Percentiles rank a stretch among this genome's conserved stretches.
phyloP scores from a whole-genome alignment of 2,113 vertebrate genomes.

The Notechis scutatus region DNA sequence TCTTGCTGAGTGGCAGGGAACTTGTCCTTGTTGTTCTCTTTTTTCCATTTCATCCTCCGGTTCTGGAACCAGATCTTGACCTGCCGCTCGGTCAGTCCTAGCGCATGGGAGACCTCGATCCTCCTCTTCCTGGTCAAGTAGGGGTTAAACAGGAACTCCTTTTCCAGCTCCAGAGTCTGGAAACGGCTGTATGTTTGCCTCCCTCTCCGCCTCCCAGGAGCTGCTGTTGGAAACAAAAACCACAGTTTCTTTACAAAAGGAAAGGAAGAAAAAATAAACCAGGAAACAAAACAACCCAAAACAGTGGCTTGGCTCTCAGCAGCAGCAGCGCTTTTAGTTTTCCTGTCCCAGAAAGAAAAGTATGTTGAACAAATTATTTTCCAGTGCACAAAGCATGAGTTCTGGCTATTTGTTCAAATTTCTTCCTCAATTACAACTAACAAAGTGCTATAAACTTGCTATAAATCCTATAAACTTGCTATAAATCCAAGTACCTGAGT shows the following conservation, averaged over 20 bases:
- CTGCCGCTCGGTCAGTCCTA: slow-evolving; percentile 82
- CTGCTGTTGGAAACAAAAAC: slow-evolving; percentile 73
- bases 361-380: neutral
- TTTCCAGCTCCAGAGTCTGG: slow-evolving; percentile 83
- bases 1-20: slow-evolving; percentile 78
- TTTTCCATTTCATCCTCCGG: slow-evolving; percentile 69
- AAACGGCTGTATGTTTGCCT: slow-evolving; percentile 85
- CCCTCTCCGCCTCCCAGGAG: slow-evolving; percentile 82
- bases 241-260: slow-evolving; percentile 45
- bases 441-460: neutral
- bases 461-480: neutral
- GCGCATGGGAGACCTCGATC: slow-evolving; percentile 82
- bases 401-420: neutral
- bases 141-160: slow-evolving; percentile 85
- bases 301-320: neutral
- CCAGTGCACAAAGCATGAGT: neutral
- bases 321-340: neutral
- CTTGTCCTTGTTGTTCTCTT: slow-evolving; percentile 80
- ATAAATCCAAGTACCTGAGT: neutral
- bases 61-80: slow-evolving; percentile 81
- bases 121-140: slow-evolving; percentile 84
- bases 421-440: neutral
- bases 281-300: neutral
- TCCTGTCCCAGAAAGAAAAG: neutral
- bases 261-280: neutral